Percentiles rank a stretch among this genome's conserved stretches.
phyloP scores from a whole-genome alignment of 2,113 vertebrate species.

The Sylvia atricapilla region DNA sequence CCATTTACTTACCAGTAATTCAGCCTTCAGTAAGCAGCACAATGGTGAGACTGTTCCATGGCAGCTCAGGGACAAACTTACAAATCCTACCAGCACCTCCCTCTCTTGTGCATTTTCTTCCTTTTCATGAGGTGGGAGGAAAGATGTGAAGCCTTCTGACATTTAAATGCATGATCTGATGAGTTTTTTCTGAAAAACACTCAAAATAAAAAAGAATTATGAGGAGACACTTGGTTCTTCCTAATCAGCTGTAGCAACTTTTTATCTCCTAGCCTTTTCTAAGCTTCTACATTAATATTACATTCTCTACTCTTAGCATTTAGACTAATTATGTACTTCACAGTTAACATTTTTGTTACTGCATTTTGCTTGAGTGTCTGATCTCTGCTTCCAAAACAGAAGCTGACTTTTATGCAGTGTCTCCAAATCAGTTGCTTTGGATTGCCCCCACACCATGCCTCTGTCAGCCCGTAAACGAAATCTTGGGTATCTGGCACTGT shows the following conservation, averaged over 20 bases:
- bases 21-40: not conserved
- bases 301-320: not conserved
- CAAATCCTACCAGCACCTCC: not conserved
- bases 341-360: not conserved
- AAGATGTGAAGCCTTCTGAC: not conserved
- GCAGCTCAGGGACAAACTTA: not conserved
- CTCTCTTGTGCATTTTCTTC: not conserved
- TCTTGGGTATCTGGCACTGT: not conserved
- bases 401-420: not conserved
- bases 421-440: not conserved
- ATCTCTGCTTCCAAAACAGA: not conserved
- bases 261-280: not conserved
- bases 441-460: not conserved
- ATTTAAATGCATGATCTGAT: not conserved
- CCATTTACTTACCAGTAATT: not conserved
- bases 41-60: not conserved
- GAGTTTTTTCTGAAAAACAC: constrained; percentile 37
- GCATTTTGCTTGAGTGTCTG: not conserved
- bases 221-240: not conserved
- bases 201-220: not conserved
- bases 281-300: not conserved
- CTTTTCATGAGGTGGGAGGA: not conserved
- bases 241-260: constrained; percentile 1
- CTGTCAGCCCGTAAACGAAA: not conserved
- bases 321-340: not conserved